phyloP scores from a whole-genome alignment of 2,888 invertebrate genomes.

The Coenonympha glycerion region DNA sequence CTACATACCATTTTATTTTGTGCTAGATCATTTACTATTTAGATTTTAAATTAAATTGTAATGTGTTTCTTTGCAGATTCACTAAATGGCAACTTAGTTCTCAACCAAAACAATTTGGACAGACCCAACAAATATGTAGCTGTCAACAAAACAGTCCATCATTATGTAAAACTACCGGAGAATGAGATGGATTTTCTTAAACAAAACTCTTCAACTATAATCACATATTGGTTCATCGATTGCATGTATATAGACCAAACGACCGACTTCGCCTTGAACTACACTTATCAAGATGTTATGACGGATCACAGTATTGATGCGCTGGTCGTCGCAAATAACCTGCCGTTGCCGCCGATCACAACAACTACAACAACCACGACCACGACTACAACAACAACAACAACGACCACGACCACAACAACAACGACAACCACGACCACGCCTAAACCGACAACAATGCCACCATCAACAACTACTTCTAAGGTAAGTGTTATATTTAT shows the following conservation, averaged over 20 bases:
- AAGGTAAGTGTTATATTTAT: too few relatives aligned
- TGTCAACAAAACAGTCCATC: slow-evolving; percentile 74
- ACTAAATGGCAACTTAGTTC: slow-evolving; percentile 79
- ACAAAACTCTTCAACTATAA: slow-evolving; percentile 62
- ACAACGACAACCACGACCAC: slow-evolving; percentile 45
- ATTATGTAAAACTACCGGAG: slow-evolving; percentile 74
- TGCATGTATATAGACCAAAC: slow-evolving; percentile 82
- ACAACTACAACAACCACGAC: slow-evolving; percentile 68
- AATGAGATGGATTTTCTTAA: slow-evolving; percentile 78
- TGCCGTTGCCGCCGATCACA: slow-evolving; percentile 74
- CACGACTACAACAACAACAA: slow-evolving; percentile 60
- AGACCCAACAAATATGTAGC: slow-evolving; percentile 78
- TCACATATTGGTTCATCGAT: slow-evolving; percentile 87
- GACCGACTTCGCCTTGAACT: slow-evolving; percentile 75
- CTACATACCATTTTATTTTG: too few relatives aligned
- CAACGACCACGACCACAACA: slow-evolving; percentile 55
- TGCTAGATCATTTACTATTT: not conserved
- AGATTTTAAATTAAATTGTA: too few relatives aligned
- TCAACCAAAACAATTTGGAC: slow-evolving; percentile 79
- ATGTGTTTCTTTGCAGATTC: slow-evolving; percentile 64
- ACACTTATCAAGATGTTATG: slow-evolving; percentile 79
- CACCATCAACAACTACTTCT: slow-evolving; percentile 31
- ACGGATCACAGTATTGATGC: slow-evolving; percentile 79
- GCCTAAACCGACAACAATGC: slow-evolving; percentile 35
- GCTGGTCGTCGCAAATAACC: slow-evolving; percentile 81